Percentiles rank a stretch among this genome's conserved stretches.
Evolutionary conservation across 2,797 vertebrate genomes (phyloP).

Genomic region (Trachurus trachurus): DNA sequence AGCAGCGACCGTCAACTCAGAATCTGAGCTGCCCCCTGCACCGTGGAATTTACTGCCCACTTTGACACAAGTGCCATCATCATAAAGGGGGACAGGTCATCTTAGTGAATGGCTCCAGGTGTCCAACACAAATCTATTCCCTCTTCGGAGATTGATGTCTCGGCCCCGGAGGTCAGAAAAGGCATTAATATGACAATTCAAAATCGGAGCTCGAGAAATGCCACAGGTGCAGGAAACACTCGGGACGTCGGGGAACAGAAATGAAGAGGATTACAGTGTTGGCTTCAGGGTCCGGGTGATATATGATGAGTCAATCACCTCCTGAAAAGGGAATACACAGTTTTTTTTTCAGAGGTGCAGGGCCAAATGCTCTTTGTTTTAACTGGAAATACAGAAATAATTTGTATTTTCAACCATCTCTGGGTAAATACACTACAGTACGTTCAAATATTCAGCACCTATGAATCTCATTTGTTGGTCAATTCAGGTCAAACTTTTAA

Average conservation of each 20-base stretch:
- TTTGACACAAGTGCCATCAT: constrained; percentile 41
- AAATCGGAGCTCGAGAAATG: constrained; percentile 57
- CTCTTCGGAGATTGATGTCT: constrained; percentile 61
- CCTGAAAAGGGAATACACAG: neutral
- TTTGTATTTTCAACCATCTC: neutral
- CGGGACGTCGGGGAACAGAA: constrained; percentile 16
- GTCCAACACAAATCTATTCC: constrained; percentile 58
- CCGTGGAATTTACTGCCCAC: constrained; percentile 25
- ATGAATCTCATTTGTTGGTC: no score
- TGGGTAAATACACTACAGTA: no score
- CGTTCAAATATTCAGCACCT: no score
- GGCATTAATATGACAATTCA: constrained; percentile 67
- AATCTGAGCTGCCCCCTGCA: constrained; percentile 2
- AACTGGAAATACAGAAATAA: neutral
- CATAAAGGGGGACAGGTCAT: constrained; percentile 53
- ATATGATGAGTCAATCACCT: constrained; percentile 29
- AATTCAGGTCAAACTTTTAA: no score
- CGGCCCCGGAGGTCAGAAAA: constrained; percentile 58
- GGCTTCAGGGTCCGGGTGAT: constrained; percentile 35
- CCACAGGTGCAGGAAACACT: constrained; percentile 52
- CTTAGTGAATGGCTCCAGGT: constrained; percentile 61
- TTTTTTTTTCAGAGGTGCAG: neutral
- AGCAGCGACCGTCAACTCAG: neutral
- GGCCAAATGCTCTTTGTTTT: neutral
- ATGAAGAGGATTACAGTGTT: constrained; percentile 32